These are phyloP conservation scores for Spatulosminthurus flaviceps DNA, from an alignment of 2,888 invertebrate species.

Conservation along the genomic window DNA sequence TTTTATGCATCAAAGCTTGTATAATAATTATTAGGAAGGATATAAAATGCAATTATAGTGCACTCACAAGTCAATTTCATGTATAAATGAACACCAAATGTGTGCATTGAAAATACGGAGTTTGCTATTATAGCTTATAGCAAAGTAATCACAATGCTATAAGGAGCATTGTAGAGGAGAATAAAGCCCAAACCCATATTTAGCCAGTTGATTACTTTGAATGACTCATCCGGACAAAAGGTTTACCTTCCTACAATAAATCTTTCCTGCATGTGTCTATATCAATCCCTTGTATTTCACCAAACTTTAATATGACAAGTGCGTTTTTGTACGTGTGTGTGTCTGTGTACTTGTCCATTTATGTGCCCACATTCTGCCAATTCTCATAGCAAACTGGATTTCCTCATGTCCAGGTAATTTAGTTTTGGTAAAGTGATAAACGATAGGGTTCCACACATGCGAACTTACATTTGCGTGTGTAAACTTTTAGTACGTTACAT, in stretches of 20 bases:
- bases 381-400: conserved; percentile 1
- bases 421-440: not conserved
- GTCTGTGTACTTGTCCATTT: too few relatives aligned
- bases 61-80: not conserved
- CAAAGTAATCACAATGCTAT: not conserved
- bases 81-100: not conserved
- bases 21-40: too few relatives aligned
- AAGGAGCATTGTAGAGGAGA: not conserved
- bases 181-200: conserved; percentile 26
- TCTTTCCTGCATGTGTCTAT: not conserved
- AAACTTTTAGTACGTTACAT: too few relatives aligned
- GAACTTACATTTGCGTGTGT: too few relatives aligned
- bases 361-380: not conserved
- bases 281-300: not conserved
- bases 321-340: not conserved
- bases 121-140: too few relatives aligned
- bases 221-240: conserved; percentile 27
- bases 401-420: not conserved
- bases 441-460: too few relatives aligned
- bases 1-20: too few relatives aligned
- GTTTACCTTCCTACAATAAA: not conserved
- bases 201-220: conserved; percentile 28
- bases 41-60: too few relatives aligned
- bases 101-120: too few relatives aligned
- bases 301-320: conserved; percentile 14